phyloP scores from a whole-genome alignment of 1,140 invertebrate species.

The Bradysia coprophila region DNA sequence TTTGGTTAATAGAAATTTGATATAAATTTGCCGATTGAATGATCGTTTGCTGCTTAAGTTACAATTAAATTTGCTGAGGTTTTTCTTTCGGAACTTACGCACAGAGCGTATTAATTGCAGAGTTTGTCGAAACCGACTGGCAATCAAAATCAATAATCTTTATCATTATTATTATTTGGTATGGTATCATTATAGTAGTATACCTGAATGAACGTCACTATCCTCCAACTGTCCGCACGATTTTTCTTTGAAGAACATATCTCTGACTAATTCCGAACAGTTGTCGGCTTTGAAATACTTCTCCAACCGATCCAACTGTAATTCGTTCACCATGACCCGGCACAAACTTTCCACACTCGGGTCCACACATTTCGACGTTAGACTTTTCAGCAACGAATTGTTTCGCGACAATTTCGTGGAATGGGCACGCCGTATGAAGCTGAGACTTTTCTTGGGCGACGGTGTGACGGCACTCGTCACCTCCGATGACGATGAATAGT shows the following conservation, averaged over 20 bases:
- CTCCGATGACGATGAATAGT: constrained; percentile 4
- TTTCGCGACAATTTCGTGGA: constrained; percentile 50
- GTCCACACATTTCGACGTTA: constrained; percentile 17
- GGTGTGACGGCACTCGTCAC: neutral
- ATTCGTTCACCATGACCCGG: constrained; percentile 11
- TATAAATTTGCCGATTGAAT: too few relatives aligned
- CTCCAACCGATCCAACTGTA: constrained; percentile 17
- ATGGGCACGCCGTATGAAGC: constrained; percentile 43
- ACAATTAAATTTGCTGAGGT: too few relatives aligned
- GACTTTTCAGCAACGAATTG: constrained; percentile 33
- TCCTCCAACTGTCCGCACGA: constrained; percentile 21
- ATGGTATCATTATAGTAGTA: too few relatives aligned
- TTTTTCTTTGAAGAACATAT: constrained; percentile 10
- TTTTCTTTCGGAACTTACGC: too few relatives aligned
- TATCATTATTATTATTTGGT: too few relatives aligned
- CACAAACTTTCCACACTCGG: constrained; percentile 1
- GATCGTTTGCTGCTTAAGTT: too few relatives aligned
- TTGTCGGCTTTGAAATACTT: constrained; percentile 20
- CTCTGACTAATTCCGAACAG: constrained; percentile 17
- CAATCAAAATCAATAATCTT: too few relatives aligned
- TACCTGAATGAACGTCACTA: constrained; percentile 42
- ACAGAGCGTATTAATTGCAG: too few relatives aligned
- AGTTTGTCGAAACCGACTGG: too few relatives aligned
- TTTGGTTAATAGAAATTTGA: too few relatives aligned
- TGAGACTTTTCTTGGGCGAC: constrained; percentile 28